Base-by-base conservation (phyloP, 1,140 invertebrate species). In the Cotesia glomerata region DNA sequence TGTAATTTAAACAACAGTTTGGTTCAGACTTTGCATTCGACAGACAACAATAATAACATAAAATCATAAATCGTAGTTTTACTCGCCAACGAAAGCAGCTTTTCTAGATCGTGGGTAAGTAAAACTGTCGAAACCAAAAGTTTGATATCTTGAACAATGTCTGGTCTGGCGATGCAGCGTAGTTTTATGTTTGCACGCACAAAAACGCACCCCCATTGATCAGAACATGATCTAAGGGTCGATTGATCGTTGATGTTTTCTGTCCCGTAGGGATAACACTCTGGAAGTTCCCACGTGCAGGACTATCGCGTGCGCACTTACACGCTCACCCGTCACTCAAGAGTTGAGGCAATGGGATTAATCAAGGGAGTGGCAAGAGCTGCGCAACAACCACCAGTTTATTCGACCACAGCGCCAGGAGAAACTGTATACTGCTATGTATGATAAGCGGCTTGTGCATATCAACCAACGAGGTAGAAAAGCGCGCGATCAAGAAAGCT, bases 241-340 rank as follows among this genome's bases (percentile, higher is more conserved):
- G 80, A 75, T 82, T 80, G 84, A 85, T 84, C 83, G 81, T 85
- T 84, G 82, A 84, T 85, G 82, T 84, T 84, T 83, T 45, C 39
- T 77, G 80, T 79, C 80, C 79, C 64, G 74, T 77, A 76, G 78
- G 18, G 72, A 77, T 78, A 39, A 78, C 83, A 85, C 81, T 84
- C 82, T 82, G 82, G 68, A 77, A 64, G 78, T 85, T 85, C 84
- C 84, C 83, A 85, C 84, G 83, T 84, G 82, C 68, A 78, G 79
- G 76, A 70, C 67, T 72, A 84, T 84, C 82, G 83, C 82, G 83
- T 84, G 83, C 78, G 79, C 82, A 83, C 75, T 76, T 84, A 82
- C 79, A 51, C 68, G 49, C 45, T 32, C 76, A 79, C 78, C 80
- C 79, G 80, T 82, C 83, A 83, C 77, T 81, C 76, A 75, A 77